A percentile compares a stretch with the other conserved stretches of the same genome.
Conservation (phyloP, 2,888 invertebrate species). For the Pasiphila rectangulata region DNA sequence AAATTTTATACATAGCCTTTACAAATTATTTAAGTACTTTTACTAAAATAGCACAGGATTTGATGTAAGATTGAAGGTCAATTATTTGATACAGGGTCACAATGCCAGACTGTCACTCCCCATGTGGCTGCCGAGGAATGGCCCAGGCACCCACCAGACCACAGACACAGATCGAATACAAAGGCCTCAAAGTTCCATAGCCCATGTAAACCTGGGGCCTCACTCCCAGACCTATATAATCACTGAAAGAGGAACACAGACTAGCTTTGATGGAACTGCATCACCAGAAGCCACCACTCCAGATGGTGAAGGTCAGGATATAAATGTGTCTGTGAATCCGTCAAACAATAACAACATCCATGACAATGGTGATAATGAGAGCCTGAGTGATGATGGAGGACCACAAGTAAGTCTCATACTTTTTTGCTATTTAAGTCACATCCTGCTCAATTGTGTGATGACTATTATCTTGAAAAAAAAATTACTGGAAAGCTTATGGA, state of each 20-base stretch:
- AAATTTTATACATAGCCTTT: no score
- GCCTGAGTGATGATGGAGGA: conserved; percentile 71
- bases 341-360: conserved; percentile 72
- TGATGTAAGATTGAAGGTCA: no score
- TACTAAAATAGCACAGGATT: no score
- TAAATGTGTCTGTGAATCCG: conserved; percentile 69
- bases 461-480: no score
- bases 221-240: conserved; percentile 59
- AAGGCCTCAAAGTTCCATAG: conserved; percentile 69
- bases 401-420: conserved; percentile 66
- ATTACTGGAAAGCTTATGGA: no score
- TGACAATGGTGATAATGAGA: conserved; percentile 71
- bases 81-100: conserved; percentile 69
- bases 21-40: no score
- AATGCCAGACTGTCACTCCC: conserved; percentile 69
- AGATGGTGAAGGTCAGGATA: conserved; percentile 55
- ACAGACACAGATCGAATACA: conserved; percentile 50
- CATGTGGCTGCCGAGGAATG: conserved; percentile 68
- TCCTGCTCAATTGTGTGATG: no score
- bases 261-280: conserved; percentile 48
- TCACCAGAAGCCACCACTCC: conserved; percentile 64
- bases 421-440: no score
- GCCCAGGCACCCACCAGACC: conserved; percentile 59
- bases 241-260: conserved; percentile 53
- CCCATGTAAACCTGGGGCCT: conserved; percentile 61